Evolutionary conservation across 2,888 invertebrate species (phyloP).

Genomic region (Acrocyrtus sp.): DNA sequence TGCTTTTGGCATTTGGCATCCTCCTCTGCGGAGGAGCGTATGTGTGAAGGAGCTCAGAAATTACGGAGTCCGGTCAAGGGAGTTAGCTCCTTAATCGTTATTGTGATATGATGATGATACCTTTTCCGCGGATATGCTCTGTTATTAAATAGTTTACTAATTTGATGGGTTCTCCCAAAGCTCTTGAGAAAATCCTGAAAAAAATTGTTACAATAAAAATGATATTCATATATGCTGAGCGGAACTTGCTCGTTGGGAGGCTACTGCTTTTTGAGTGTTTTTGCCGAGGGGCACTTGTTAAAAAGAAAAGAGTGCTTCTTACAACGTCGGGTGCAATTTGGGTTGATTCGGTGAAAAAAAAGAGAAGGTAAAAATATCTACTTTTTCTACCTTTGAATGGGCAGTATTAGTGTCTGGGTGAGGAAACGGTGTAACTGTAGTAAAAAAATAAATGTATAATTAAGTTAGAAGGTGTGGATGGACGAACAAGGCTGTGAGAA

Average conservation of each 20-base stretch:
- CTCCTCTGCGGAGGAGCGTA: too few relatives aligned
- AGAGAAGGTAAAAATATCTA: background rate
- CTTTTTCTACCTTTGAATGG: background rate
- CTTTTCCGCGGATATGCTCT: slow-evolving; percentile 7
- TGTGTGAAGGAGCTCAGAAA: too few relatives aligned
- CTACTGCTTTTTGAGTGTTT: too few relatives aligned
- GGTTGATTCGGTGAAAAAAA: too few relatives aligned
- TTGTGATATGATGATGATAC: slow-evolving; percentile 9
- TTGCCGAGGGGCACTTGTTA: too few relatives aligned
- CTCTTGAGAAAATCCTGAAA: background rate
- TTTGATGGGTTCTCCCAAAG: slow-evolving; percentile 14
- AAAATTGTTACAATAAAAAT: slow-evolving; percentile 2
- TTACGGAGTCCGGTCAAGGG: too few relatives aligned
- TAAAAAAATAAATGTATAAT: background rate
- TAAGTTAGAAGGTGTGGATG: background rate
- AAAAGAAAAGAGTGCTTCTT: too few relatives aligned
- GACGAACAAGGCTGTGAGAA: too few relatives aligned
- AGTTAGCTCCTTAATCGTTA: too few relatives aligned
- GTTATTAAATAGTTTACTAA: slow-evolving; percentile 32
- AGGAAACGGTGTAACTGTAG: background rate
- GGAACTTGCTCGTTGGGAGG: slow-evolving; percentile 1
- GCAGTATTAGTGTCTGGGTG: background rate
- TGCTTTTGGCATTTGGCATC: too few relatives aligned
- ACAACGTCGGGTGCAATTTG: too few relatives aligned
- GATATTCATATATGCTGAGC: background rate